phyloP scores from a whole-genome alignment of 1,140 invertebrate species.

The Drosophila subpulchrella region DNA sequence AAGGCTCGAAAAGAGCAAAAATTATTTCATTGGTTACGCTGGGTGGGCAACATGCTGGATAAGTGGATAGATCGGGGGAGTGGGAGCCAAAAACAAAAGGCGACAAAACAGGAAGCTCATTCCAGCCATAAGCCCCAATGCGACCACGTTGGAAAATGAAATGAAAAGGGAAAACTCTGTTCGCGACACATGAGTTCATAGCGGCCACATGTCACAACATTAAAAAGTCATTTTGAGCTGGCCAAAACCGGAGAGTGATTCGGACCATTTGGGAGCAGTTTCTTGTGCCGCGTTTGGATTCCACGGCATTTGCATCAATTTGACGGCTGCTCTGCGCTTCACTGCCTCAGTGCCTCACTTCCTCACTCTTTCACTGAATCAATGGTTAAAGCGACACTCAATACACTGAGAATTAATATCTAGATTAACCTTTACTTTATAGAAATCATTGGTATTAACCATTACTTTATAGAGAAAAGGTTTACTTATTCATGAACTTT shows the following conservation, averaged over 20 bases:
- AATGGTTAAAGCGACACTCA: conserved; percentile 1
- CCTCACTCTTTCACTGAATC: conserved; percentile 8
- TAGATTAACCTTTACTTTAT: no score
- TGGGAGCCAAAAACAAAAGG: conserved; percentile 42
- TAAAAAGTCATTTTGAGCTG: conserved; percentile 40
- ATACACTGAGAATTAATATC: conserved; percentile 1
- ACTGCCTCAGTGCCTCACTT: conserved; percentile 43
- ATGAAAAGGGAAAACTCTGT: conserved; percentile 7
- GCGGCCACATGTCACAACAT: conserved; percentile 39
- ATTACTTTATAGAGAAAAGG: no score
- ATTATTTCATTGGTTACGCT: conserved; percentile 64
- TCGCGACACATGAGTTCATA: conserved; percentile 21
- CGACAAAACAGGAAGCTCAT: conserved; percentile 32
- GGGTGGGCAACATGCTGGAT: conserved; percentile 23
- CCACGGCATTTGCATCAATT: conserved; percentile 48
- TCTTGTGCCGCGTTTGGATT: conserved; percentile 21
- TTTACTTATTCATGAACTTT: no score
- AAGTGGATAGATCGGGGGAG: conserved; percentile 23
- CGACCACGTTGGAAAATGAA: conserved; percentile 1
- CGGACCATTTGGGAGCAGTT: conserved; percentile 27
- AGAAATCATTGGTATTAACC: no score
- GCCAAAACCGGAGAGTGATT: conserved; percentile 8
- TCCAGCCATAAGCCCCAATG: conserved; percentile 15
- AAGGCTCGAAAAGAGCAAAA: conserved; percentile 38
- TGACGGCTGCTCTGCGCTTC: conserved; percentile 62